Evolutionary conservation across 2,113 vertebrate genomes (phyloP), one percentile per base, ranked within the genome.

Genomic region (Cricetomys ansorgei): DNA sequence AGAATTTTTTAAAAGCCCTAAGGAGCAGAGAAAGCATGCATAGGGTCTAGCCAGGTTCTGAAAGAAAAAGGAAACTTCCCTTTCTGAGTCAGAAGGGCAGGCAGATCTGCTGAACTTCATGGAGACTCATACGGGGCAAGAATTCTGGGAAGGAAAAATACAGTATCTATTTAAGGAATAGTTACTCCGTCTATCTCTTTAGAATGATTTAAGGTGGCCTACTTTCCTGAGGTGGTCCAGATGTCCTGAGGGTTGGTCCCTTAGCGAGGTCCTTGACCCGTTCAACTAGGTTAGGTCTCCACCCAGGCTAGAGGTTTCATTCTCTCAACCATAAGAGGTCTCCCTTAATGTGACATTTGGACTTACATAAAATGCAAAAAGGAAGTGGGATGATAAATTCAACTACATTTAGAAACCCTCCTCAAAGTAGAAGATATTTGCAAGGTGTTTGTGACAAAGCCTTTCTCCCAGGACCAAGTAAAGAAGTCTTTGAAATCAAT

Each of bases 391-490:
- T 64, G 37, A 31, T 91, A 57, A 50, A 40, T 83, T 73, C 50
- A 81, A 57, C 55, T 64, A 69, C 91, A 88, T 69, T 88, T 91
- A 59, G 48, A 91, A 96, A 91, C 57, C 86, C 25, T 90, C 12
- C 67, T 88, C 31, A 37, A 81, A 87, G n/a, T 72, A 65, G 76
- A 77, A 4, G 48, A 19, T 77, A 50, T 77, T 50, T 34, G 1
- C 45, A 50, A 45, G 25, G 15, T 77, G 27, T 50, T 45, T 34
- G 48, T 77, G 29, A 50, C 45, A 50, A 50, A 31, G 13, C 7
- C 45, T 77, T 77, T 77, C 15, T 34, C 75, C 48, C 48, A 34
- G 19, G 75, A 31, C 45, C 75, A 77, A 53, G 15, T 77, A 53
- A 77, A 77, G 76, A 77, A 53, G 17, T 37, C 17, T 53, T 50